Conservation (phyloP, 2,113 vertebrate genomes). For the Reinhardtius hippoglossoides region DNA sequence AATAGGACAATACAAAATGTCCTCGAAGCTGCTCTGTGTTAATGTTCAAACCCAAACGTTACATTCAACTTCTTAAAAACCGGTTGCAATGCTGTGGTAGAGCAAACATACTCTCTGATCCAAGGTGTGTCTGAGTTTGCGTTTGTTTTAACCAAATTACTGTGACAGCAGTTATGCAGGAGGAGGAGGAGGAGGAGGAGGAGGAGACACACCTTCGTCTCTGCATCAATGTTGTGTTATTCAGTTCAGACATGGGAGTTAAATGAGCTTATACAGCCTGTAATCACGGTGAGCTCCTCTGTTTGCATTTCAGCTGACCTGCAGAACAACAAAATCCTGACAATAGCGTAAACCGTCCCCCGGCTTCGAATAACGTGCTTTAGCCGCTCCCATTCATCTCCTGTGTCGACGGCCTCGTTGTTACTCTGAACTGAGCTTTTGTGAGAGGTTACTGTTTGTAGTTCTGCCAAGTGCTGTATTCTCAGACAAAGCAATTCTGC, state of each 20-base stretch:
- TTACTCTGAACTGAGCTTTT: slow-evolving; percentile 18
- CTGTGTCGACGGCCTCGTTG: background rate
- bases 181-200: no score
- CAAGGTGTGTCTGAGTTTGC: background rate
- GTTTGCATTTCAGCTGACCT: slow-evolving; percentile 31
- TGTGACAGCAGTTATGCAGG: background rate
- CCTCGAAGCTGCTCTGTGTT: no score
- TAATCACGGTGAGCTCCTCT: slow-evolving; percentile 2
- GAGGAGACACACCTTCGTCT: background rate
- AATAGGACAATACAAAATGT: no score
- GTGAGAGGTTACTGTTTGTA: slow-evolving; percentile 20
- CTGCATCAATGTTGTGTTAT: background rate
- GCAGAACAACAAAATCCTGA: slow-evolving; percentile 18
- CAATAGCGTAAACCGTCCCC: background rate
- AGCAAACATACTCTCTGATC: background rate
- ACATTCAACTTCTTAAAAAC: no score
- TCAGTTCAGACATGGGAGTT: no score
- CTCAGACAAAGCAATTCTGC: background rate
- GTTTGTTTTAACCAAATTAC: background rate
- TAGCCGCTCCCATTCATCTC: slow-evolving; percentile 20
- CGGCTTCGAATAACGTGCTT: background rate
- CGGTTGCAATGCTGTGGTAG: background rate
- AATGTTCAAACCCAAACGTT: no score
- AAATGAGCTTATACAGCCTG: no score
- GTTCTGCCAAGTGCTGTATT: background rate